phyloP scores from a whole-genome alignment of 2,797 vertebrate genomes.

The Gadopsis marmoratus region DNA sequence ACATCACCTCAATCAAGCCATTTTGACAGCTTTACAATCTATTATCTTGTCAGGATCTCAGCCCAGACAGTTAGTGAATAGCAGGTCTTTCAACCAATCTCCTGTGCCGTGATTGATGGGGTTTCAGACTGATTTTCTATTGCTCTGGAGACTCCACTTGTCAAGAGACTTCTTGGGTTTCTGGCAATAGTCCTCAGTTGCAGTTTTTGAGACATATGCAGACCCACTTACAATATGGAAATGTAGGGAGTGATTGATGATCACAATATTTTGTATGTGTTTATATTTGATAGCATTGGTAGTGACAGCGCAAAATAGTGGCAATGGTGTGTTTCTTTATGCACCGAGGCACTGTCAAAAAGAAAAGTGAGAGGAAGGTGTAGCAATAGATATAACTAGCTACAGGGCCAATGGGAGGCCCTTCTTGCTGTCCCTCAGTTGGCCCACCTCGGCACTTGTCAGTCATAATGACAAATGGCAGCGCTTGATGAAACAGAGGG shows the following conservation, averaged over 20 bases:
- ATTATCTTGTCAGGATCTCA: constrained; percentile 76
- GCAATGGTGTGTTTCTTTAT: not conserved
- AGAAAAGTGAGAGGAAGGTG: constrained; percentile 18
- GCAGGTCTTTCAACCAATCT: constrained; percentile 60
- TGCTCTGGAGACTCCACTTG: constrained; percentile 67
- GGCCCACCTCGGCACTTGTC: constrained; percentile 73
- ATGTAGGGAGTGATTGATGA: constrained; percentile 35
- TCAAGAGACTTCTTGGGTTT: constrained; percentile 73
- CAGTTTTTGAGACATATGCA: constrained; percentile 36
- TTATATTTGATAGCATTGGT: constrained; percentile 15
- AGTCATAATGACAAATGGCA: constrained; percentile 82
- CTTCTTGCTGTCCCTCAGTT: constrained; percentile 57
- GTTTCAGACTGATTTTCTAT: constrained; percentile 65
- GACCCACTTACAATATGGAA: constrained; percentile 34
- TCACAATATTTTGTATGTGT: constrained; percentile 17
- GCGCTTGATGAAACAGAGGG: constrained; percentile 74
- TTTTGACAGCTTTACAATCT: constrained; percentile 67
- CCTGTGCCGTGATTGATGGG: constrained; percentile 73
- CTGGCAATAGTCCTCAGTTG: constrained; percentile 49
- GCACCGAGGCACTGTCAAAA: not conserved
- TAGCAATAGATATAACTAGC: constrained; percentile 25
- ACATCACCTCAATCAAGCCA: constrained; percentile 38
- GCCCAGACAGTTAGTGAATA: constrained; percentile 53
- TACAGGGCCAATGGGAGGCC: constrained; percentile 28
- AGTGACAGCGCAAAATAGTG: not conserved